A percentile compares a stretch with the other conserved stretches of the same genome.
Conservation (phyloP, 2,113 vertebrate species). For the Callithrix jacchus region DNA sequence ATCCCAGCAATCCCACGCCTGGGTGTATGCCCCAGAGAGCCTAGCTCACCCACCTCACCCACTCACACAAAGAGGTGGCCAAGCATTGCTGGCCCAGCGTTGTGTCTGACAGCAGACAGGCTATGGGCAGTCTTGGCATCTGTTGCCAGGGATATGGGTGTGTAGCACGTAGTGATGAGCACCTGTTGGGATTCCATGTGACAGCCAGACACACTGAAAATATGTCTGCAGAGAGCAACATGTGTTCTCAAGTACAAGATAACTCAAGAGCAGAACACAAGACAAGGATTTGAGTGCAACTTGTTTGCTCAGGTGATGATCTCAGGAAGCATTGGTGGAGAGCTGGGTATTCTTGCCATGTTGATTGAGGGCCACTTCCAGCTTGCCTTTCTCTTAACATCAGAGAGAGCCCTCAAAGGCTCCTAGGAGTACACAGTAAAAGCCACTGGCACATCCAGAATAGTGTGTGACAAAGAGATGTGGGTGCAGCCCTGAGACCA, state of each 20-base stretch:
- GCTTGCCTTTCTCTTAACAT: not conserved
- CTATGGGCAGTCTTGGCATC: accelerated
- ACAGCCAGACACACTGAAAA: not conserved
- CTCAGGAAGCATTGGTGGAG: not conserved
- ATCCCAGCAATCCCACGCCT: not conserved
- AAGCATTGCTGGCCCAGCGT: not conserved
- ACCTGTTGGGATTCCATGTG: not conserved
- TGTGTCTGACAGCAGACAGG: not conserved
- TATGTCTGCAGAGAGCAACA: accelerated
- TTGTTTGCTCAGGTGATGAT: not conserved
- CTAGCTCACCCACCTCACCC: not conserved
- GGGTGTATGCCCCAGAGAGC: no score
- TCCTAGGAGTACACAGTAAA: not conserved
- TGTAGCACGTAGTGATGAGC: not conserved
- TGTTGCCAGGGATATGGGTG: not conserved
- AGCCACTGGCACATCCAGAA: not conserved
- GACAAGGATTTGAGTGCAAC: not conserved
- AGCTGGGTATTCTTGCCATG: not conserved
- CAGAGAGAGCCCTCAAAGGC: not conserved
- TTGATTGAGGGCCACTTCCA: not conserved
- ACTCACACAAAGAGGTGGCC: not conserved
- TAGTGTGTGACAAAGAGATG: not conserved
- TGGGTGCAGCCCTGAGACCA: accelerated
- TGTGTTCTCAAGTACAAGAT: not conserved
- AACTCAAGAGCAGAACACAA: not conserved